phyloP scores from a whole-genome alignment of 2,113 vertebrate genomes.

The Heloderma charlesbogerti region DNA sequence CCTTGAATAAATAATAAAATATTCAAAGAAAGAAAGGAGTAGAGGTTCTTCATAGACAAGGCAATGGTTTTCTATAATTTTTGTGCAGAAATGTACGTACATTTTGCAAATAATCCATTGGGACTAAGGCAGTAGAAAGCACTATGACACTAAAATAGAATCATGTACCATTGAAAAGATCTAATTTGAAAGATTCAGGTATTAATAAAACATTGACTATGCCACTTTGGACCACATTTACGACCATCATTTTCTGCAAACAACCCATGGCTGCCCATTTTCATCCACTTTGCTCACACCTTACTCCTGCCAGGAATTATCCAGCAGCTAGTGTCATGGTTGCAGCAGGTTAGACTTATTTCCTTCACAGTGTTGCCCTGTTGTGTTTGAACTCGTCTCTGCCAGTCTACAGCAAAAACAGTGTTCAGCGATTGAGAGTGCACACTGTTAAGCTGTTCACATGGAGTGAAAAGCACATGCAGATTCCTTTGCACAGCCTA shows the following conservation, averaged over 20 bases:
- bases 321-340: background rate
- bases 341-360: background rate
- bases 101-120: background rate
- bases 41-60: too few relatives aligned
- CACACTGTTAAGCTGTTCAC: background rate
- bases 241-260: background rate
- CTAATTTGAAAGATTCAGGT: too few relatives aligned
- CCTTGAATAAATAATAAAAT: too few relatives aligned
- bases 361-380: background rate
- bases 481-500: background rate
- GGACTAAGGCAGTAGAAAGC: background rate
- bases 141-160: background rate
- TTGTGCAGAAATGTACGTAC: background rate
- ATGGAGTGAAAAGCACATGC: background rate
- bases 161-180: too few relatives aligned
- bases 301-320: background rate
- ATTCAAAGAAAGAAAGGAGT: too few relatives aligned
- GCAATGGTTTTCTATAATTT: background rate
- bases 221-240: background rate
- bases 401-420: background rate
- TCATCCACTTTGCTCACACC: background rate
- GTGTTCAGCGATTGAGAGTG: background rate
- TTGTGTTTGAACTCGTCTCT: background rate
- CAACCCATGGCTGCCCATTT: background rate
- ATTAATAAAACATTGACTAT: background rate